Evolutionary conservation across 2,888 invertebrate species (phyloP).

Genomic region (Mythimna loreyi): DNA sequence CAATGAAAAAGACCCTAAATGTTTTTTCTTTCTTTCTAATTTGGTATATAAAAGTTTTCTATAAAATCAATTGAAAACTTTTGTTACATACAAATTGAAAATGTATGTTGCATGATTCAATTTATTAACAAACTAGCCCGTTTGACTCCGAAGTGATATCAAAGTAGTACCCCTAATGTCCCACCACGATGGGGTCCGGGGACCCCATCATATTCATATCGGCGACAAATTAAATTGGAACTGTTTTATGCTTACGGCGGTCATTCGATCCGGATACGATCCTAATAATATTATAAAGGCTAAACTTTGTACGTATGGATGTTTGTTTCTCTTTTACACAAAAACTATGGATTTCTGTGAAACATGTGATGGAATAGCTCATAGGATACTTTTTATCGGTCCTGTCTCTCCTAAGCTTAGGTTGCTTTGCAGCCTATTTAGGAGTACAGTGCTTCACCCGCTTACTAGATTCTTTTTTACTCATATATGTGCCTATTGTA

Average conservation of each 20-base stretch:
- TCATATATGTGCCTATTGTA: too few species aligned
- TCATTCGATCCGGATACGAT: constrained; percentile 70
- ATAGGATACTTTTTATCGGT: too few species aligned
- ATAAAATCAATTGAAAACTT: too few species aligned
- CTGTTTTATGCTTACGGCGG: constrained; percentile 75
- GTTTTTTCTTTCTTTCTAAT: background rate
- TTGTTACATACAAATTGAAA: constrained; percentile 10
- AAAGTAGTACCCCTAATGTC: constrained; percentile 28
- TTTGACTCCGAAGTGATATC: constrained; percentile 14
- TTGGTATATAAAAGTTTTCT: too few species aligned
- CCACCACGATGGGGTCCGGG: constrained; percentile 4
- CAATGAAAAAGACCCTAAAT: too few species aligned
- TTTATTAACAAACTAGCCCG: constrained; percentile 37
- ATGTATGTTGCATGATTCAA: constrained; percentile 33
- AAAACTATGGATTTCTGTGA: too few species aligned
- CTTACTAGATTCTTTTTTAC: too few species aligned
- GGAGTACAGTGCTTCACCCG: too few species aligned
- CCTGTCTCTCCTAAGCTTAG: too few species aligned
- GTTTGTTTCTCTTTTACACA: background rate
- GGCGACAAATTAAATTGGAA: constrained; percentile 59
- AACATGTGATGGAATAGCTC: too few species aligned
- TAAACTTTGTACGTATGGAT: background rate
- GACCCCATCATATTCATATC: constrained; percentile 17
- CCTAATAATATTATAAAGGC: background rate
- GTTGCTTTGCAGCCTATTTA: too few species aligned